A percentile compares a stretch with the other conserved stretches of the same genome.
phyloP scores from a whole-genome alignment of 2,797 vertebrate genomes.

The Australoheros facetus region DNA sequence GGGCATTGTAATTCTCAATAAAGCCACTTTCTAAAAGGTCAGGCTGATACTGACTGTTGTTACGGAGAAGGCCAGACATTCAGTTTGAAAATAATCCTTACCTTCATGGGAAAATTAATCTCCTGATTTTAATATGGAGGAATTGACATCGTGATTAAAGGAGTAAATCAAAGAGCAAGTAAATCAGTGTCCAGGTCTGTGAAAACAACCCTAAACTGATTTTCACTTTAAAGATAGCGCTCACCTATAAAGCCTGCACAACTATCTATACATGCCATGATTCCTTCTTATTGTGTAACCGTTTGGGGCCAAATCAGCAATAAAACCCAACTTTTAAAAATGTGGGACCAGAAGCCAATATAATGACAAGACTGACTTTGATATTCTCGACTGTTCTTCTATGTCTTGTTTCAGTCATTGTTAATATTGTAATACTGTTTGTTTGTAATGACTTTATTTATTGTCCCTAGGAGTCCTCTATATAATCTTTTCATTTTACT shows the following conservation, averaged over 20 bases:
- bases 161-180: background rate
- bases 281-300: no score
- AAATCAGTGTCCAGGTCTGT: background rate
- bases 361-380: background rate
- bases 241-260: no score
- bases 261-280: no score
- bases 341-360: no score
- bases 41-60: constrained; percentile 39
- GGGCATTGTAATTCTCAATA: constrained; percentile 61
- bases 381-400: background rate
- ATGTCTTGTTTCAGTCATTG: no score
- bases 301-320: no score
- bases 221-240: no score
- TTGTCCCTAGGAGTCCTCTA: background rate
- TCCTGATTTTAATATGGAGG: constrained; percentile 32
- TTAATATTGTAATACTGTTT: no score
- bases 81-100: constrained; percentile 15
- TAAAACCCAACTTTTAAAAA: no score
- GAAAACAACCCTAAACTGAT: no score
- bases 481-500: background rate
- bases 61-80: constrained; percentile 24
- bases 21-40: constrained; percentile 64
- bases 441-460: no score
- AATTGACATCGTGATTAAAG: constrained; percentile 17
- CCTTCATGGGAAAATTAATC: constrained; percentile 22